These are phyloP conservation scores for Schizopygopsis pylzovi DNA, from an alignment of 2,797 vertebrate genomes.

Conservation along the genomic window DNA sequence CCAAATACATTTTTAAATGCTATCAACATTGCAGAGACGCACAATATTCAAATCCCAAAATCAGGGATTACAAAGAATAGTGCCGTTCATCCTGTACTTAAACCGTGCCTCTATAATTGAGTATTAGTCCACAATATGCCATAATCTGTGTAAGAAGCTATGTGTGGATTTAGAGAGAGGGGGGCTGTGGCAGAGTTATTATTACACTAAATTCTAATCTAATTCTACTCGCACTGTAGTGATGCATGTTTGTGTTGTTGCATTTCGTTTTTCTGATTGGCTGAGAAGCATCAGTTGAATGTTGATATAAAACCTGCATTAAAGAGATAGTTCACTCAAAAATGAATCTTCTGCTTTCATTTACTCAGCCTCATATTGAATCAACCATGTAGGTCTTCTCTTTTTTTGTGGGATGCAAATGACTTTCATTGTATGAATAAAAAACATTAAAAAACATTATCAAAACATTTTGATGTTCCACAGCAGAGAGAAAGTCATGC, in stretches of 20 bases:
- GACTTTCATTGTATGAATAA: neutral
- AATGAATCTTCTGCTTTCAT: neutral
- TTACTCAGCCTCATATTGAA: neutral
- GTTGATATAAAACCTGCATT: neutral
- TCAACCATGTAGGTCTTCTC: neutral
- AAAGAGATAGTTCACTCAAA: neutral
- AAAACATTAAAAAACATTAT: neutral
- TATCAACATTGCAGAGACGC: slow-evolving; percentile 48
- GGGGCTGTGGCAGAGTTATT: neutral
- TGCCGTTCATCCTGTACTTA: neutral
- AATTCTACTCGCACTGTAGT: neutral
- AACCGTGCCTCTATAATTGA: slow-evolving; percentile 33
- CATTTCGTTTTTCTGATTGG: neutral
- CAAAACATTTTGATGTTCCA: neutral
- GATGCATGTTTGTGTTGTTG: neutral
- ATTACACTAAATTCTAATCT: neutral
- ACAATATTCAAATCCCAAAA: slow-evolving; percentile 52
- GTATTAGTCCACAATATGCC: slow-evolving; percentile 13
- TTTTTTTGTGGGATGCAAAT: slow-evolving; percentile 19
- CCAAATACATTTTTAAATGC: slow-evolving; percentile 63
- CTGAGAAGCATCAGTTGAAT: neutral
- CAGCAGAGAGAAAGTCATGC: neutral
- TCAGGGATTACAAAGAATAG: slow-evolving; percentile 49
- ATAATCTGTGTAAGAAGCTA: slow-evolving; percentile 29
- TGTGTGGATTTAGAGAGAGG: slow-evolving; percentile 7